Percentiles rank a stretch among this genome's conserved stretches.
Conservation (phyloP, 2,113 vertebrate species). For the Nothoprocta perdicaria region DNA sequence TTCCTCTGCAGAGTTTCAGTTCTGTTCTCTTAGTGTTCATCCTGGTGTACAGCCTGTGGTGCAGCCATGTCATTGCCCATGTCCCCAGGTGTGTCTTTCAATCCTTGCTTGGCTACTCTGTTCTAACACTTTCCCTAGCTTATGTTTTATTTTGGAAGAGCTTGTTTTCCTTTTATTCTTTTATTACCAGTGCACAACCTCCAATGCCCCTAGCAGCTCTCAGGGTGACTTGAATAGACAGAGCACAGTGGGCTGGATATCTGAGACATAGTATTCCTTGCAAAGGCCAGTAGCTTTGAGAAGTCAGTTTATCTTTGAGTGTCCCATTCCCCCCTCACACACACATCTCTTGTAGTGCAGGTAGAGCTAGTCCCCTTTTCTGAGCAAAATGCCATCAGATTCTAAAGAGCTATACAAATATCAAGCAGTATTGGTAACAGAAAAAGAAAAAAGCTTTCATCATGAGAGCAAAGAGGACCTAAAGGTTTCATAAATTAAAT, state of each 20-base stretch:
- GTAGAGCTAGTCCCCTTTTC: not conserved
- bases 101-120: not conserved
- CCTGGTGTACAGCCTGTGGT: not conserved
- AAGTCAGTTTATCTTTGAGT: not conserved
- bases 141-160: not conserved
- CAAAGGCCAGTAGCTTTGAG: not conserved
- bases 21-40: not conserved
- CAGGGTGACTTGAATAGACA: not conserved
- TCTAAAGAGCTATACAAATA: not conserved
- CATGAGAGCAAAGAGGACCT: not conserved
- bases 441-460: not conserved
- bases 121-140: not conserved
- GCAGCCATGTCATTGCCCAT: not conserved
- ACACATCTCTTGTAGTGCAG: not conserved
- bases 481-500: slow-evolving; percentile 26
- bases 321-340: not conserved
- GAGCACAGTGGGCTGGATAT: not conserved
- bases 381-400: not conserved
- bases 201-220: not conserved
- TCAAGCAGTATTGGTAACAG: not conserved
- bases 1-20: not conserved
- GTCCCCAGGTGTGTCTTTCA: not conserved
- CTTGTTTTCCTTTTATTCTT: not conserved
- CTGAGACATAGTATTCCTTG: not conserved
- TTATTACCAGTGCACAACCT: not conserved